Percentiles rank a stretch among this genome's conserved stretches.
Conservation (phyloP, 1,140 invertebrate species). For the Microplitis mediator region DNA sequence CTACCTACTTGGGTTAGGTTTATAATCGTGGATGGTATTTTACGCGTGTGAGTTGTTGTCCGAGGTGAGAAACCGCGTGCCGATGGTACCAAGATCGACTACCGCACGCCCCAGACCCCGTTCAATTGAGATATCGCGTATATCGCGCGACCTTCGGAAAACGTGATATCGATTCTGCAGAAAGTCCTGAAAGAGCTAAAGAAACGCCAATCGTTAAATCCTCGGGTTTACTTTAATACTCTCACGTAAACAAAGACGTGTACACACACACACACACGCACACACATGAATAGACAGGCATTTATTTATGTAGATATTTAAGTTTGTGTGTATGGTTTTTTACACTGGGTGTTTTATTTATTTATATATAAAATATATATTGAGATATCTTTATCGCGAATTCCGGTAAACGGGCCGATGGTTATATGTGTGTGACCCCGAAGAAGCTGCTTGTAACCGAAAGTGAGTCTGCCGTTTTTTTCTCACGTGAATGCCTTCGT, state of each 20-base stretch:
- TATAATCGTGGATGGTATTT: background rate
- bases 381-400: background rate
- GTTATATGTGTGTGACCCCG: background rate
- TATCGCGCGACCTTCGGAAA: conserved; percentile 6
- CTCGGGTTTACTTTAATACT: background rate
- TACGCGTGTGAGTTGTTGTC: background rate
- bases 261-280: background rate
- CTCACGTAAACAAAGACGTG: background rate
- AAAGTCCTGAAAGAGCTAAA: background rate
- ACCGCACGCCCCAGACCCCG: background rate
- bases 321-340: background rate
- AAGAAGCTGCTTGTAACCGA: background rate
- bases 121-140: conserved; percentile 11
- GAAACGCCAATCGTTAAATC: background rate
- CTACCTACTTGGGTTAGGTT: background rate
- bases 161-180: background rate
- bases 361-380: background rate
- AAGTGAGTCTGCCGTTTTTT: conserved; percentile 8
- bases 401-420: conserved; percentile 1
- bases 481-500: conserved; percentile 20
- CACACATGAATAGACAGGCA: background rate
- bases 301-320: background rate
- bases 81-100: conserved; percentile 15
- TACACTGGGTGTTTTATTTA: background rate
- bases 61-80: conserved; percentile 9